Evolutionary conservation across 2,113 vertebrate species (phyloP).

Genomic region (Axis porcinus): DNA sequence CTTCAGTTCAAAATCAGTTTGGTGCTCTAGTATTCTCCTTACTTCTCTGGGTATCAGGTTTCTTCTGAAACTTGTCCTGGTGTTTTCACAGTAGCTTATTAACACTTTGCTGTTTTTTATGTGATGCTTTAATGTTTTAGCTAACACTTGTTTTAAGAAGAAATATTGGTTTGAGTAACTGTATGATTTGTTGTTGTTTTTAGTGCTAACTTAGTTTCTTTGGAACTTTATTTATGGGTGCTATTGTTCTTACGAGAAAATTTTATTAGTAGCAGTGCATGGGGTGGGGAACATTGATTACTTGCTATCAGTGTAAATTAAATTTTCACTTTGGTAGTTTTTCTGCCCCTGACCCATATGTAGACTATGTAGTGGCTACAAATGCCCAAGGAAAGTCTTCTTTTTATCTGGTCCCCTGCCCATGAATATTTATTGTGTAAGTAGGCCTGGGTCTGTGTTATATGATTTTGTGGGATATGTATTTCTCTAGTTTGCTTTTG

Average conservation of each 20-base stretch:
- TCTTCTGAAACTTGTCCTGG: not conserved
- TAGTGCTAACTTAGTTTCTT: not conserved
- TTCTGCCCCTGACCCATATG: not conserved
- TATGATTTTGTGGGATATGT: not conserved
- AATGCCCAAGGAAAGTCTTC: not conserved
- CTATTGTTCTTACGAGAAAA: not conserved
- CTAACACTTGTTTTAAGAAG: not conserved
- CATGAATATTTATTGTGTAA: not conserved
- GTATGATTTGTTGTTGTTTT: constrained; percentile 8
- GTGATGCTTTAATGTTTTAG: not conserved
- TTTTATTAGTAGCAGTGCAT: not conserved
- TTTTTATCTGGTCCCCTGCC: not conserved
- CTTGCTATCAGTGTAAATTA: not conserved
- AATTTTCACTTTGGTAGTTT: not conserved
- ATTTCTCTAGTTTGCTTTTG: constrained; percentile 11
- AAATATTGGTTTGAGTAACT: not conserved
- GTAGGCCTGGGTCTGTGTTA: not conserved
- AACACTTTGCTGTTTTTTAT: not conserved
- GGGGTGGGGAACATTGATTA: not conserved
- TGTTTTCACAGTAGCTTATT: constrained; percentile 2
- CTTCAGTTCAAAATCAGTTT: not conserved
- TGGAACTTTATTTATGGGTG: not conserved
- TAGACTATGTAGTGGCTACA: not conserved
- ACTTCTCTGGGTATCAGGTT: not conserved
- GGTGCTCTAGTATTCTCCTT: not conserved